Conservation (phyloP, 2,888 invertebrate genomes). For the Acronicta aceris region DNA sequence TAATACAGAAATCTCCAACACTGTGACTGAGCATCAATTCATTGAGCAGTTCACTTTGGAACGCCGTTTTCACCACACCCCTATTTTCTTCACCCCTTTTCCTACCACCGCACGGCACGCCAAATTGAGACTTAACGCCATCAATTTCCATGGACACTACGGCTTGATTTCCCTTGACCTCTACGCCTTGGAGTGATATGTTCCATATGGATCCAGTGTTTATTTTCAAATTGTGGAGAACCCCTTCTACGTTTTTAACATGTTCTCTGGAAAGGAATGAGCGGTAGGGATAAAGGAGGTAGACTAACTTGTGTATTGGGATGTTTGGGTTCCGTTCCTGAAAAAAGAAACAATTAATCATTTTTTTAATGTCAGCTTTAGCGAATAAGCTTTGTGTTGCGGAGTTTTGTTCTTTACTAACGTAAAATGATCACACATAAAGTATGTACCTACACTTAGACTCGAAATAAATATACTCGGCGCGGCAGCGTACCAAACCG, state of each 20-base stretch:
- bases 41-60: conserved; percentile 94
- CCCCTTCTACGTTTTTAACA: conserved; percentile 91
- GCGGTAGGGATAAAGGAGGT: conserved; percentile 95
- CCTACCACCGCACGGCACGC: conserved; percentile 78
- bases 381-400: too few species aligned
- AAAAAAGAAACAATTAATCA: conserved; percentile 70
- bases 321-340: conserved; percentile 93
- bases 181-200: conserved; percentile 65
- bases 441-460: too few species aligned
- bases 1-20: conserved; percentile 95
- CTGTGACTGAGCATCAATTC: conserved; percentile 94
- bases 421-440: too few species aligned
- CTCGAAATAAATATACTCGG: too few species aligned
- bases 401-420: too few species aligned
- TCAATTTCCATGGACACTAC: conserved; percentile 81
- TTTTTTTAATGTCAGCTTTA: too few species aligned
- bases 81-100: conserved; percentile 62
- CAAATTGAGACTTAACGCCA: conserved; percentile 76
- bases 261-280: conserved; percentile 94
- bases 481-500: too few species aligned
- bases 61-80: conserved; percentile 91
- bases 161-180: conserved; percentile 73
- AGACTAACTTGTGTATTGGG: conserved; percentile 91
- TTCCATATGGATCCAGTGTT: conserved; percentile 70
- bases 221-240: conserved; percentile 91